Evolutionary conservation across 2,888 invertebrate species (phyloP), one percentile per base, ranked within the genome.

Genomic region (Conistra vaccinii): DNA sequence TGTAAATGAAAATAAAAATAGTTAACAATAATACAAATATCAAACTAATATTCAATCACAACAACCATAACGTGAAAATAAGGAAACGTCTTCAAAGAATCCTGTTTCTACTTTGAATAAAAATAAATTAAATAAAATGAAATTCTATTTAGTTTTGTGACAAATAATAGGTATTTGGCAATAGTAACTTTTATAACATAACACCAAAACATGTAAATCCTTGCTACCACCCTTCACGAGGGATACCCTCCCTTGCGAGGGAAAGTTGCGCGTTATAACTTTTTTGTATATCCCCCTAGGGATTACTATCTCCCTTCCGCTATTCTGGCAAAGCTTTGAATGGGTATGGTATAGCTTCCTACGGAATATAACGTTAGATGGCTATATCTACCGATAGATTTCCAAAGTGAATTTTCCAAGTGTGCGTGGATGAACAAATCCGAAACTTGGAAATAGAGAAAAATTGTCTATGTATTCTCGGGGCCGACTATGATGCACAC

Each of bases 141-240:
- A 51, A 20, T 14, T 20, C n/a, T 51, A 51, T 51, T 51, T n/a
- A 9, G n/a, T 45, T 23, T 42, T 53, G 29, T 42, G 7, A 17
- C 23, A 55, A 32, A 65, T n/a, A n/a, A n/a, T n/a, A n/a, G n/a
- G n/a, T n/a, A n/a, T 53, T 29, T 35, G 3, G 5, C 17, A n/a
- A 29, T 1, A 62, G 17, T 53, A 29, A 32, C 7, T 53, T 45
- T 1, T 12, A 29, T 23, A 48, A 39, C 7, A 5, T 14, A 53
- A 17, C 42, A 45, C 4, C 4, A 45, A 35, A 39, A 45, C 17
- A 29, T n/a, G 26, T 29, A 14, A 69, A 48, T 62, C n/a, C 29
- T 57, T 69, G 14, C 39, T 60, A 3, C 23, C 39, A 42, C 78
- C 76, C 75, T 51, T 48, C 53, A 12, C 20, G 39, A 80, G 23